A percentile compares a stretch with the other conserved stretches of the same genome.
Evolutionary conservation across 2,888 invertebrate species (phyloP).

Genomic region (Psococerastis gibbosa): DNA sequence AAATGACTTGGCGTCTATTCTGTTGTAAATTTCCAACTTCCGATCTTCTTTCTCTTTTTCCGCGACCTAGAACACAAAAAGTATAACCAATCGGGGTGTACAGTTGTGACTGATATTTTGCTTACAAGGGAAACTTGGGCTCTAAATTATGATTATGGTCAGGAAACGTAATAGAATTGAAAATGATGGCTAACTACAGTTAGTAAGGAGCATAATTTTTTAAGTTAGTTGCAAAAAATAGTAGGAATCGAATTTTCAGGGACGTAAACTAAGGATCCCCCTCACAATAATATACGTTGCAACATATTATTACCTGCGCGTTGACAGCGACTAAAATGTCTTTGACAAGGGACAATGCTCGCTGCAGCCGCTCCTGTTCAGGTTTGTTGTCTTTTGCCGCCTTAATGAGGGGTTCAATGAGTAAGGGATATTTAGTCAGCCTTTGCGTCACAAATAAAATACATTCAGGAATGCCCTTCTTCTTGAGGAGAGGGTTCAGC

Average conservation of each 20-base stretch:
- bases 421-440: conserved; percentile 82
- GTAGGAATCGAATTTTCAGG: too few species aligned
- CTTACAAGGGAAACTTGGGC: conserved; percentile 23
- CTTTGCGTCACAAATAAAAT: conserved; percentile 88
- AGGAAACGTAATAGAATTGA: conserved; percentile 7
- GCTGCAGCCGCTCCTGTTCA: conserved; percentile 61
- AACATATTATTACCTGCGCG: conserved; percentile 3
- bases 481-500: conserved; percentile 33
- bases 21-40: conserved; percentile 77
- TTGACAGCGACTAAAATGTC: conserved; percentile 22
- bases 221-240: too few species aligned
- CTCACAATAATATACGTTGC: too few species aligned
- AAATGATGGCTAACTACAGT: not conserved
- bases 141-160: not conserved
- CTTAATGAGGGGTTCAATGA: conserved; percentile 82
- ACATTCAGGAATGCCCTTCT: conserved; percentile 91
- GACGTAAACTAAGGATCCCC: too few species aligned
- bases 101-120: too few species aligned
- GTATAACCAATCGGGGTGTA: too few species aligned
- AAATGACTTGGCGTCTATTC: conserved; percentile 83
- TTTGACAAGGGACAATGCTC: conserved; percentile 63
- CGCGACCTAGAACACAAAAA: conserved; percentile 63
- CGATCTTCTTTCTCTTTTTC: conserved; percentile 78
- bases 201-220: too few species aligned
- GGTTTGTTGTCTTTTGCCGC: conserved; percentile 62